These are phyloP conservation scores for Isaurus tuberculatus DNA, from an alignment of 92 coral and sea anemone genomes.

Conservation along the genomic window DNA sequence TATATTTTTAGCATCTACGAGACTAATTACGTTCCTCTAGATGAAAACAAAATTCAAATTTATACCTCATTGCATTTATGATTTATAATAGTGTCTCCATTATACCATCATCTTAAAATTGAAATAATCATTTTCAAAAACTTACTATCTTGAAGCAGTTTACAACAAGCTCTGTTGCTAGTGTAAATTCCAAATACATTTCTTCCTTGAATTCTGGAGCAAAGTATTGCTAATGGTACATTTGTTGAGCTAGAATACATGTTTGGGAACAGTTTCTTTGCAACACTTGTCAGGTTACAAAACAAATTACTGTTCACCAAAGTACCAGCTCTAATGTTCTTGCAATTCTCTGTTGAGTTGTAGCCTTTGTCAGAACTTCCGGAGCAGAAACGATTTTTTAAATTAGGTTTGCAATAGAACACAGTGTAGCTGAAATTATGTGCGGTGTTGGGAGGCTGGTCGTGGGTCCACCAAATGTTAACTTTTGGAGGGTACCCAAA, in stretches of 20 bases:
- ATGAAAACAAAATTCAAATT: no score
- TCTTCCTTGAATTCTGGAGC: not conserved
- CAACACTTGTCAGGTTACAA: not conserved
- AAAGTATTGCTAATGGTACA: not conserved
- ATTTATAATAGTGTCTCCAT: no score
- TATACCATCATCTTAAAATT: no score
- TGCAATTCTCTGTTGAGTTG: not conserved
- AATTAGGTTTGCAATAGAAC: not conserved
- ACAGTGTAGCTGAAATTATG: not conserved
- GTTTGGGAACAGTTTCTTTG: not conserved
- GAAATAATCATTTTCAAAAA: no score
- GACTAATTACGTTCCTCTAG: no score
- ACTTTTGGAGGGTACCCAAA: not conserved
- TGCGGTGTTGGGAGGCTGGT: not conserved
- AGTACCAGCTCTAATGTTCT: not conserved
- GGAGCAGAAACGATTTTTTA: not conserved
- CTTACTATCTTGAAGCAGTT: not conserved
- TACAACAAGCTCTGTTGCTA: not conserved
- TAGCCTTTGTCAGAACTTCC: not conserved
- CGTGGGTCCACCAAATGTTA: not conserved
- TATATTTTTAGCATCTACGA: no score
- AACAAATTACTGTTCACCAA: not conserved
- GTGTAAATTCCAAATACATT: not conserved
- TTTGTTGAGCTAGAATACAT: not conserved
- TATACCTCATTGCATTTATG: no score